Evolutionary conservation across 2,888 invertebrate species (phyloP).

Genomic region (Ectemnius continuus): DNA sequence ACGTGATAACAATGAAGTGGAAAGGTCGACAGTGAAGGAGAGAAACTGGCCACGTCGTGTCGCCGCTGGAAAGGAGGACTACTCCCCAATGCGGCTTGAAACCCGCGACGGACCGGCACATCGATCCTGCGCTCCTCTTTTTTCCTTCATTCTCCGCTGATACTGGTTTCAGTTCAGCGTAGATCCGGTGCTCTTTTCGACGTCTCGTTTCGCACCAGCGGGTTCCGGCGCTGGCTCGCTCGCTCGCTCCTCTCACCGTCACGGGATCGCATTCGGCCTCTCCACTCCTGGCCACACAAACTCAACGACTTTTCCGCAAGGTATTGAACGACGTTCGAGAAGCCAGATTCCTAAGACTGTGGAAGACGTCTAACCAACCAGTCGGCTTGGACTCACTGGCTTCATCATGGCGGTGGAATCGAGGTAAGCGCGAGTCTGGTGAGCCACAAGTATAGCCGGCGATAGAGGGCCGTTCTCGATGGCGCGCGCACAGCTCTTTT

Average conservation of each 20-base stretch:
- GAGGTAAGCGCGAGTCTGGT: conserved; percentile 41
- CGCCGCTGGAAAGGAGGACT: not conserved
- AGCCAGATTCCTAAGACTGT: too few relatives aligned
- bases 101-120: not conserved
- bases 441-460: too few relatives aligned
- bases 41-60: not conserved
- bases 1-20: too few relatives aligned
- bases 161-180: too few relatives aligned
- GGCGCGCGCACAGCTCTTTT: not conserved
- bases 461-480: not conserved
- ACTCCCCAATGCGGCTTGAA: conserved; percentile 30
- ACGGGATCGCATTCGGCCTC: too few relatives aligned
- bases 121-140: conserved; percentile 47
- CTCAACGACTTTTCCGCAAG: too few relatives aligned
- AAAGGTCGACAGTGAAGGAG: too few relatives aligned
- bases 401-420: conserved; percentile 57
- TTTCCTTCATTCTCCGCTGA: conserved; percentile 8
- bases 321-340: too few relatives aligned
- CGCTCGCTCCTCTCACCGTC: too few relatives aligned
- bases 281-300: too few relatives aligned
- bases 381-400: not conserved
- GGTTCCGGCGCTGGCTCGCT: too few relatives aligned
- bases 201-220: not conserved
- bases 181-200: not conserved
- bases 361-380: too few relatives aligned